Conservation (phyloP, 1,140 invertebrate species). For the Eulimnadia texana region DNA sequence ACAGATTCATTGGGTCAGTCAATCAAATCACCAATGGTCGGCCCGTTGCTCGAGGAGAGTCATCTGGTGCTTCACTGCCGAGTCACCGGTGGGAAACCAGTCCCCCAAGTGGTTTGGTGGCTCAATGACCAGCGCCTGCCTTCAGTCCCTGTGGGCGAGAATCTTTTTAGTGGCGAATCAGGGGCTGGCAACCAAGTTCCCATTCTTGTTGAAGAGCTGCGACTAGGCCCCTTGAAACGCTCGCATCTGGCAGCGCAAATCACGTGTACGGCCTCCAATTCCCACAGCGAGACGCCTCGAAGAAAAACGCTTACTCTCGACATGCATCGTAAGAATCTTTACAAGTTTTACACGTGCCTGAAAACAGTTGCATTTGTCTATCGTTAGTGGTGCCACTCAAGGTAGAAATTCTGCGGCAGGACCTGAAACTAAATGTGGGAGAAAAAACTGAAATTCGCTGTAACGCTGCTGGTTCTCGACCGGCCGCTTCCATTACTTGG, state of each 20-base stretch:
- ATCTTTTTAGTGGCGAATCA: neutral
- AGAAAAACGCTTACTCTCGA: conserved; percentile 62
- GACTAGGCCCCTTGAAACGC: conserved; percentile 6
- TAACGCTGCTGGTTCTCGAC: conserved; percentile 59
- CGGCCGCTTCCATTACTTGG: conserved; percentile 56
- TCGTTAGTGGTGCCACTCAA: neutral
- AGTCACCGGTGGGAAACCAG: conserved; percentile 11
- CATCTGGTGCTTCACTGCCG: conserved; percentile 9
- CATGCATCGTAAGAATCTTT: conserved; percentile 45
- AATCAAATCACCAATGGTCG: conserved; percentile 3
- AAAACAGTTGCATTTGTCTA: neutral
- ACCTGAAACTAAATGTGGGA: conserved; percentile 58
- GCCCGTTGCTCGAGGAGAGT: neutral
- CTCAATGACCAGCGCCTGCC: conserved; percentile 2
- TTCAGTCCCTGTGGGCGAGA: neutral
- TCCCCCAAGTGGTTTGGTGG: conserved; percentile 12
- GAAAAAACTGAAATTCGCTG: conserved; percentile 64
- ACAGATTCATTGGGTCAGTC: conserved; percentile 3
- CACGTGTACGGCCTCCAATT: conserved; percentile 72
- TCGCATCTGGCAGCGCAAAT: conserved; percentile 59
- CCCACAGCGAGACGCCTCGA: conserved; percentile 60
- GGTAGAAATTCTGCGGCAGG: neutral
- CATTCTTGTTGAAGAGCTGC: neutral
- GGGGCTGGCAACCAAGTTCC: neutral
- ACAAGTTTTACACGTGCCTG: neutral